Evolutionary conservation across 2,113 vertebrate genomes (phyloP).

Genomic region (Malurus melanocephalus): DNA sequence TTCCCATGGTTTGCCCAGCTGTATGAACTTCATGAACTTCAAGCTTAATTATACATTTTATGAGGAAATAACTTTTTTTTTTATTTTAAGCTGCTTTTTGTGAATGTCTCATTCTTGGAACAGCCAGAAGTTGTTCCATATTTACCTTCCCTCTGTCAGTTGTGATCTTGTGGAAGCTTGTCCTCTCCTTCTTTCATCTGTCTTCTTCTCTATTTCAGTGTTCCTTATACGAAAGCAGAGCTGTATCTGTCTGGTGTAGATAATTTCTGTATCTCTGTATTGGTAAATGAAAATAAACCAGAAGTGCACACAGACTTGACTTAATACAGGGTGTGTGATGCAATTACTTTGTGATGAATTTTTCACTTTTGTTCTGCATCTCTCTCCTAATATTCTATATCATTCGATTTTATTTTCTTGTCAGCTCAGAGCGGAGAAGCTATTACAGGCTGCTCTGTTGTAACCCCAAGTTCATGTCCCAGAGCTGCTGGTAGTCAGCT

Average conservation of each 20-base stretch:
- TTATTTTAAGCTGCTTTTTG: not conserved
- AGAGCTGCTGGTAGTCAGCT: not conserved
- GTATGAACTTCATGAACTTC: not conserved
- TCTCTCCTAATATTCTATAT: not conserved
- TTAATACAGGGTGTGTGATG: fast-evolving
- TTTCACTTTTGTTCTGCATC: not conserved
- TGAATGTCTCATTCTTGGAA: not conserved
- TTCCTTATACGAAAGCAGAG: not conserved
- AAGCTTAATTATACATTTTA: not conserved
- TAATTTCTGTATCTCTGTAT: not conserved
- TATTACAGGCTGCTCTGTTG: not conserved
- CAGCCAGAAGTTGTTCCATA: not conserved
- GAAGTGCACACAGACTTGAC: not conserved
- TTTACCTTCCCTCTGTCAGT: not conserved
- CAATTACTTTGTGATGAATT: not conserved
- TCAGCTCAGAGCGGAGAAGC: not conserved
- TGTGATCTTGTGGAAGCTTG: not conserved
- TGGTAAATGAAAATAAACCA: not conserved
- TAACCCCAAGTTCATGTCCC: not conserved
- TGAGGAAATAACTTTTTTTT: not conserved
- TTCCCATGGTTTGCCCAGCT: not conserved
- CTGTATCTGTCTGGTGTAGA: not conserved
- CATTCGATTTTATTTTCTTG: not conserved
- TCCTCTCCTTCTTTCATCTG: not conserved
- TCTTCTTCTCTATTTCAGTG: not conserved